Evolutionary conservation across 1,140 invertebrate genomes (phyloP), one percentile per base, ranked within the genome.

Genomic region (Drosophila fuyamai): DNA sequence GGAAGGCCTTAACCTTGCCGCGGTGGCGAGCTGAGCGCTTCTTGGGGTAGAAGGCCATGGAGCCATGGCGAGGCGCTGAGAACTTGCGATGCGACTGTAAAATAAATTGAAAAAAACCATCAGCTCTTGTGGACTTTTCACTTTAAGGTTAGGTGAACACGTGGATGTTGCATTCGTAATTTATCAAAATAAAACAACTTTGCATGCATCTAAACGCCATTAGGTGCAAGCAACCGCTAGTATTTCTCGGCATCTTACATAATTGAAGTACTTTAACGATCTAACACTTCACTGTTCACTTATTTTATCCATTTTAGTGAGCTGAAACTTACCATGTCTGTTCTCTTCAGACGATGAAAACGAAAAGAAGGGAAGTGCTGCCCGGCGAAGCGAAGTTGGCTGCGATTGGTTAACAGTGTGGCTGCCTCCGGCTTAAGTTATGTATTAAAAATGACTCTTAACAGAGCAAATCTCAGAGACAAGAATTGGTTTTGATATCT

Each of bases 1-100:
- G 99, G 94, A 99, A 99, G 72, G 99, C 97, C 97, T 99, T 99
- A 55, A 98, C 97, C 93, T 99, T 99, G 90, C 99, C 99, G 94
- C 98, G 97, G 95, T 99, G 97, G 92, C 98, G 96, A 71, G 95
- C 95, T 65, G 97, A 96, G 80, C 99, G 95, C 94, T 99, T 99
- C 94, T 99, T 99, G 83, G 99, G 99, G 93, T 99, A 97, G 95
- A 99, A 99, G 82, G 98, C 99, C 97, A 99, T 99, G 56, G 98
- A 99, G 79, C 99, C 99, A 96, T 99, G 99, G 78, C 99, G 96
- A 76, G 99, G 99, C 10, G 98, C 99, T 92, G 98, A 99, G 94
- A 99, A 99, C 93, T 99, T 99, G 92, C 99, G 95, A 94, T 99
- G 99, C 94, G 98, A 99, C 99, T 99, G 93, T 81, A 96, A 96